Conservation (phyloP, 2,888 invertebrate genomes). For the Cancer borealis region DNA sequence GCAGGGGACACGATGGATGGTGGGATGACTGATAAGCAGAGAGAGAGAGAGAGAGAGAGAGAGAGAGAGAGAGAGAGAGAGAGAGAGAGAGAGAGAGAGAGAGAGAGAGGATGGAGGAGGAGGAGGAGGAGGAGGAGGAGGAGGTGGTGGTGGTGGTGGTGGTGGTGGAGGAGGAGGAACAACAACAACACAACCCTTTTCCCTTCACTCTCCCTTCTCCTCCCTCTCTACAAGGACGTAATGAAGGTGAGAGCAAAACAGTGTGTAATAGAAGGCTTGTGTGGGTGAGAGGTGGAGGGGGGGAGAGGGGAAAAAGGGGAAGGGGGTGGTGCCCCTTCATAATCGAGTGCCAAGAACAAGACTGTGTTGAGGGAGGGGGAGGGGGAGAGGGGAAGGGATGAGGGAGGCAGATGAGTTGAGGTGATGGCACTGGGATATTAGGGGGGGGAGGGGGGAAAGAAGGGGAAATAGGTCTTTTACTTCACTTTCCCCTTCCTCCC, state of each 20-base stretch:
- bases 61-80: constrained; percentile 7
- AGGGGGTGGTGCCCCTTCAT: constrained; percentile 5
- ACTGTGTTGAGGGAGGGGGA: background rate
- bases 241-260: background rate
- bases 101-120: background rate
- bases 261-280: background rate
- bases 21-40: background rate
- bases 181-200: background rate
- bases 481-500: background rate
- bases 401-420: background rate
- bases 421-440: background rate
- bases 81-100: constrained; percentile 18
- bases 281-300: background rate
- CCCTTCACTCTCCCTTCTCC: background rate
- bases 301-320: background rate
- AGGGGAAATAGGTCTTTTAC: background rate
- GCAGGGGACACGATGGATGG: background rate
- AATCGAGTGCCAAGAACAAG: constrained; percentile 21
- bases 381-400: background rate
- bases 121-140: background rate
- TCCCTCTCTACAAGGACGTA: background rate
- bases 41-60: constrained; percentile 21
- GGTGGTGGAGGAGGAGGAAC: background rate
- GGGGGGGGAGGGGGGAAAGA: background rate
- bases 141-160: background rate